phyloP scores from a whole-genome alignment of 30 jellyfish, hydroid and myxozoan genomes.

The Cassiopea xamachana region DNA sequence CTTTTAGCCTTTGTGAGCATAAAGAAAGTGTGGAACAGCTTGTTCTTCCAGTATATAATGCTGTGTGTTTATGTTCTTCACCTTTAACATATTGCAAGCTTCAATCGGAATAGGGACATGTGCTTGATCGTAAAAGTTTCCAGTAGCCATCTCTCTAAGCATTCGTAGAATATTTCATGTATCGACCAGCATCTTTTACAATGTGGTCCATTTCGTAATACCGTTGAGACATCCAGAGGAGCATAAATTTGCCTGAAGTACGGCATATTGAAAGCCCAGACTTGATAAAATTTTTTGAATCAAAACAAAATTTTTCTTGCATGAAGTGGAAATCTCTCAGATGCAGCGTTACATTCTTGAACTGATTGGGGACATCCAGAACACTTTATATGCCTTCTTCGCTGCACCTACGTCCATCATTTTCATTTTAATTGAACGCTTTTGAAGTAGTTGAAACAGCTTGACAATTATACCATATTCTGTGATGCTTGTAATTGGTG shows the following conservation, averaged over 20 bases:
- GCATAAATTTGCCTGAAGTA: constrained; percentile 35
- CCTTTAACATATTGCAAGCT: background rate
- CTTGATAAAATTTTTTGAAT: constrained; percentile 5
- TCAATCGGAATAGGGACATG: background rate
- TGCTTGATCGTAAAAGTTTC: constrained; percentile 12
- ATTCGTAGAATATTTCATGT: constrained; percentile 25
- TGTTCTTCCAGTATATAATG: constrained; percentile 9
- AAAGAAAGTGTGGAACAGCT: constrained; percentile 6
- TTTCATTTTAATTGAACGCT: background rate
- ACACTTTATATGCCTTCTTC: constrained; percentile 25
- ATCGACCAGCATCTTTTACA: constrained; percentile 36
- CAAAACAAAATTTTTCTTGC: constrained; percentile 4
- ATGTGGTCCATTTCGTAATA: constrained; percentile 24
- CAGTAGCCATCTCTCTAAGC: constrained; percentile 17
- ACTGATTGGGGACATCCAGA: constrained; percentile 17
- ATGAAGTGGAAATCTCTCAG: constrained; percentile 45
- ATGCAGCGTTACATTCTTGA: constrained; percentile 23
- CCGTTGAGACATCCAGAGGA: constrained; percentile 35
- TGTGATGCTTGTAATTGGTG: background rate
- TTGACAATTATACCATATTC: constrained; percentile 7
- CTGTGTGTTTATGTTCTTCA: background rate
- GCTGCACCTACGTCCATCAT: constrained; percentile 68
- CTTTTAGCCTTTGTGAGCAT: constrained; percentile 2
- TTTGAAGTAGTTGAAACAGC: constrained; percentile 16
- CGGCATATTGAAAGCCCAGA: constrained; percentile 45